Base-by-base conservation (phyloP, 2,113 vertebrate genomes). In the Panthera leo region DNA sequence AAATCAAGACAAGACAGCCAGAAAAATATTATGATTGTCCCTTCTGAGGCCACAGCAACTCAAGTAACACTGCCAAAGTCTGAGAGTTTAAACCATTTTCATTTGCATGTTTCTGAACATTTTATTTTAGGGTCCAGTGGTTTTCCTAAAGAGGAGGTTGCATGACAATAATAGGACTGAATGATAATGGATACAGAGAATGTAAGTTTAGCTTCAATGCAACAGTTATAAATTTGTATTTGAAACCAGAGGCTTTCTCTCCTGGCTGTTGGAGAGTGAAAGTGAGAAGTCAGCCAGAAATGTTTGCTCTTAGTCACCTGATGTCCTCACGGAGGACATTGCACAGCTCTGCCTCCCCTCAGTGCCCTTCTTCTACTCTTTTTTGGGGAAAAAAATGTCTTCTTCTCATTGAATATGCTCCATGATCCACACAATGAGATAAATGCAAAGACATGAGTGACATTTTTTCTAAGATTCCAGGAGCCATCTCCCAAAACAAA, bases 21-120 rank as follows among this genome's bases (percentile, higher is more conserved):
- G 94, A 96, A 97, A 98, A 98, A 98, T 98, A 98, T 98, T 97
- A 98, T 97, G 96, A 97, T 97, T 97, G 97, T 98, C 97, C 97
- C 96, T 97, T 98, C 96, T 93, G 98, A 98, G 97, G 93, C 97
- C 97, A 94, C 58, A 88, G 89, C 73, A 76, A 95, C 94, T 95
- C 78, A 79, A 94, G 86, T n/a, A 96, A 89, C 73, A 91, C 61
- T 89, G 89, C 83, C 95, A 92, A 97, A 94, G 83, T 91, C 91
- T 83, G 71, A 89, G 93, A 76, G 89, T 82, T 92, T 34, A 96
- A 96, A 88, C 97, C 95, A 70, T 96, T 96, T 94, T 89, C 91
- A 97, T 95, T 95, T 97, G 91, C 97, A 87, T 84, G 45, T 93
- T 89, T 97, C 80, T 93, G 93, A 97, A 89, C 79, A 63, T 95